A percentile compares a stretch with the other conserved stretches of the same genome.
These are phyloP conservation scores for Neofelis nebulosa DNA, from an alignment of 2,113 vertebrate species.

Conservation along the genomic window DNA sequence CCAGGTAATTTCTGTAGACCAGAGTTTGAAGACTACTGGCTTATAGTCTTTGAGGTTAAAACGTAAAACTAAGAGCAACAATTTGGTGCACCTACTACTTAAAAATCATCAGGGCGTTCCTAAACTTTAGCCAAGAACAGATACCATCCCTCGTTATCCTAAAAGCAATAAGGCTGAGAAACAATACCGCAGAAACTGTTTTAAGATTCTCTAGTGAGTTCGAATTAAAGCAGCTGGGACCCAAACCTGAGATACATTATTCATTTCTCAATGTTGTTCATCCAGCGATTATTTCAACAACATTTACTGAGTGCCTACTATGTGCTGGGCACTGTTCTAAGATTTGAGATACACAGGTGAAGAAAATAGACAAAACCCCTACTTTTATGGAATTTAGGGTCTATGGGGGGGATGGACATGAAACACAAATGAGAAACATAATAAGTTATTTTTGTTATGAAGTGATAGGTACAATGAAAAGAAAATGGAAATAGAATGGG, in stretches of 20 bases:
- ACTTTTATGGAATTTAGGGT: background rate
- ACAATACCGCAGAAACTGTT: background rate
- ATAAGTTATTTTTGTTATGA: background rate
- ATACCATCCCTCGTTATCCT: background rate
- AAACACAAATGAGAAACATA: background rate
- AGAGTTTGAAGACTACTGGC: background rate
- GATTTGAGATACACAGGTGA: background rate
- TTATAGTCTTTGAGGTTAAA: background rate
- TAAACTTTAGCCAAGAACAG: background rate
- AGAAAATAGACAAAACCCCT: background rate
- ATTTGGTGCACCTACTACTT: background rate
- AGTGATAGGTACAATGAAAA: background rate
- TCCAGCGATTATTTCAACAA: background rate
- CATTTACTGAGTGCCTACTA: background rate
- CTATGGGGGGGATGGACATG: background rate
- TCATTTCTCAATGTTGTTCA: background rate
- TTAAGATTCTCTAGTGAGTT: background rate
- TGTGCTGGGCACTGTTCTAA: background rate
- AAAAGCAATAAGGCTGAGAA: background rate
- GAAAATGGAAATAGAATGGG: background rate
- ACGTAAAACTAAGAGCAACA: constrained; percentile 2
- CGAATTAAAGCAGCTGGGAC: background rate
- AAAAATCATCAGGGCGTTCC: constrained; percentile 1
- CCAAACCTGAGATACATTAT: background rate
- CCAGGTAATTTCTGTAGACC: background rate